These are phyloP conservation scores for Philhelius pedissequus DNA, from an alignment of 2,888 invertebrate genomes.

Conservation along the genomic window DNA sequence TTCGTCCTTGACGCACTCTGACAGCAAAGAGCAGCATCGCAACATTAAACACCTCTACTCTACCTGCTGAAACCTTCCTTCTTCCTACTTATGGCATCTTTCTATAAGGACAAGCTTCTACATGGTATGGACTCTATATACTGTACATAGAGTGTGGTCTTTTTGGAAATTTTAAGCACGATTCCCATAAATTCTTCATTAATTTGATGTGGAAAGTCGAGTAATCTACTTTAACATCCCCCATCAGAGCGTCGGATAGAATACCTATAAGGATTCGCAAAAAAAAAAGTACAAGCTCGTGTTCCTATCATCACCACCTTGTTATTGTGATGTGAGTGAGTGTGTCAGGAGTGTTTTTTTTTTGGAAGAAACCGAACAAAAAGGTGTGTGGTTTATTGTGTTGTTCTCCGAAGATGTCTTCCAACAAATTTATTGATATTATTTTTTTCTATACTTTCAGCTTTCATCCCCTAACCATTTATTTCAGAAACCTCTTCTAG, in stretches of 20 bases:
- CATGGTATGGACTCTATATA: background rate
- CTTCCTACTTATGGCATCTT: background rate
- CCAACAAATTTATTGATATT: constrained; percentile 13
- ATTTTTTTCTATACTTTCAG: background rate
- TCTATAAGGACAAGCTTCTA: background rate
- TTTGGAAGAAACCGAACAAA: background rate
- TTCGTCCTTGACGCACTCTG: constrained; percentile 54
- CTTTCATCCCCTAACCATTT: no score
- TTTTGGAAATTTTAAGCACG: constrained; percentile 73
- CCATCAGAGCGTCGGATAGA: constrained; percentile 54
- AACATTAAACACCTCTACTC: constrained; percentile 38
- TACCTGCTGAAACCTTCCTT: background rate
- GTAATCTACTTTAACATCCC: constrained; percentile 67
- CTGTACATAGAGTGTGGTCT: constrained; percentile 26
- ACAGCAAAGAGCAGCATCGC: constrained; percentile 42
- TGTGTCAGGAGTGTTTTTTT: constrained; percentile 14
- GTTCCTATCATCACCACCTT: constrained; percentile 12
- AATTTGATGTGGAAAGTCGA: constrained; percentile 72
- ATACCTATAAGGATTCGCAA: constrained; percentile 36
- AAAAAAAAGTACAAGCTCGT: constrained; percentile 5
- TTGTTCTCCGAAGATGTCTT: background rate
- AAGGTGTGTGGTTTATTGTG: background rate
- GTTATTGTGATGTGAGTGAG: constrained; percentile 25
- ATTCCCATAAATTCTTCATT: constrained; percentile 74
- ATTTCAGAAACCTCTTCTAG: background rate